Evolutionary conservation across 2,888 invertebrate genomes (phyloP).

Genomic region (Ormyrus labotus): DNA sequence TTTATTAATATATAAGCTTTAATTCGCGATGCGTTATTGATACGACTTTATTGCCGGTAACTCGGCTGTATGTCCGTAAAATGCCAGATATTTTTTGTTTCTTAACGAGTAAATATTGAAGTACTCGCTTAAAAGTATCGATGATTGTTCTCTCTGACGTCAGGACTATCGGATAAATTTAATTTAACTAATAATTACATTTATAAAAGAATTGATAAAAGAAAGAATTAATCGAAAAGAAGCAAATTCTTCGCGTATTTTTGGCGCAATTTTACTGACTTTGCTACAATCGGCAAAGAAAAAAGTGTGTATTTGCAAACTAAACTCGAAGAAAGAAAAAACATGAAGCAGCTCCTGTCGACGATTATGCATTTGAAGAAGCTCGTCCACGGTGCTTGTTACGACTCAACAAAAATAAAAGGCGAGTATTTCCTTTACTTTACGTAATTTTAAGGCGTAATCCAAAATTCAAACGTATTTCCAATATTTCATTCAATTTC

Average conservation of each 20-base stretch:
- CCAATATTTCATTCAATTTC: constrained; percentile 7
- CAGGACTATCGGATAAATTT: constrained; percentile 51
- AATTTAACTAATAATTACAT: constrained; percentile 14
- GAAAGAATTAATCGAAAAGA: constrained; percentile 44
- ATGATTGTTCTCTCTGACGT: constrained; percentile 57
- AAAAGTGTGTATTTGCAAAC: constrained; percentile 47
- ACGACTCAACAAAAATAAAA: constrained; percentile 42
- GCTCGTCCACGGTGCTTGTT: neutral
- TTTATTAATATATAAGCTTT: constrained; percentile 51
- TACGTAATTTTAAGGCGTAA: constrained; percentile 43
- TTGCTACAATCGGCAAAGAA: constrained; percentile 24
- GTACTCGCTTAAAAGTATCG: constrained; percentile 43
- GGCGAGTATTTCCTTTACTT: constrained; percentile 58
- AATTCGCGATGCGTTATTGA: constrained; percentile 55
- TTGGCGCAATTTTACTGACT: constrained; percentile 50
- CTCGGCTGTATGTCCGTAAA: constrained; percentile 32
- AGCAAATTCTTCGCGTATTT: constrained; percentile 56
- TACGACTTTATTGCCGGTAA: constrained; percentile 41
- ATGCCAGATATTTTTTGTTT: constrained; percentile 27
- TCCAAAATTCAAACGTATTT: constrained; percentile 27
- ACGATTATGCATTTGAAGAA: constrained; percentile 18
- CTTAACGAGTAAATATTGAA: constrained; percentile 38
- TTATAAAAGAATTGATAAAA: neutral
- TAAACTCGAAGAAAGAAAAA: constrained; percentile 33
- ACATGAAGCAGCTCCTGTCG: constrained; percentile 35